phyloP scores from a whole-genome alignment of 2,797 vertebrate genomes.

The Lophius americanus region DNA sequence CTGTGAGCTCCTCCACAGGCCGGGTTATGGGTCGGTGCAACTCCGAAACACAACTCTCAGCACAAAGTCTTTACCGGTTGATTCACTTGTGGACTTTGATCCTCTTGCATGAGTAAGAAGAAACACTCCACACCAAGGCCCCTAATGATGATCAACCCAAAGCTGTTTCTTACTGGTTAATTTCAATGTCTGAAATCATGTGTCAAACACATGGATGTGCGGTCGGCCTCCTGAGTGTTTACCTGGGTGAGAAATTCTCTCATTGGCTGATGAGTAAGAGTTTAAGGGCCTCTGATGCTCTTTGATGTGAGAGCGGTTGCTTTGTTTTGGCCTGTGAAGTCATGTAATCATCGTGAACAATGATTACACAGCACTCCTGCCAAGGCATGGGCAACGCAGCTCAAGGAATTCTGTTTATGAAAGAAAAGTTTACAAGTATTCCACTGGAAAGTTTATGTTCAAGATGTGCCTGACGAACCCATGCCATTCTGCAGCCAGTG shows the following conservation, averaged over 20 bases:
- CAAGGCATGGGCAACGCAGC: slow-evolving; percentile 38
- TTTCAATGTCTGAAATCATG: slow-evolving; percentile 49
- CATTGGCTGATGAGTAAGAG: slow-evolving; percentile 59
- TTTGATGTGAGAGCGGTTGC: slow-evolving; percentile 61
- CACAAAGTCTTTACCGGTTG: slow-evolving; percentile 42
- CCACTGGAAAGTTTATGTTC: slow-evolving; percentile 59
- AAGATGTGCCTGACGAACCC: slow-evolving; percentile 59
- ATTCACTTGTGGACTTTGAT: slow-evolving; percentile 63
- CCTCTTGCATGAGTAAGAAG: not conserved
- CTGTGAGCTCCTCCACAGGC: slow-evolving; percentile 51
- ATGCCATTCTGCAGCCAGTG: slow-evolving; percentile 45
- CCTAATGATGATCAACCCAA: not conserved
- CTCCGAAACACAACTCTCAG: slow-evolving; percentile 33
- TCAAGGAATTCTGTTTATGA: slow-evolving; percentile 72
- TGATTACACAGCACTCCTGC: slow-evolving; percentile 49
- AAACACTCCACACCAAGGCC: not conserved
- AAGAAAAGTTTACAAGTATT: slow-evolving; percentile 68
- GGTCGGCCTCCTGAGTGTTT: slow-evolving; percentile 38
- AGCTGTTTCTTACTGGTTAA: not conserved
- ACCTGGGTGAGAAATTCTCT: slow-evolving; percentile 61
- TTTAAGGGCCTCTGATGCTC: slow-evolving; percentile 54
- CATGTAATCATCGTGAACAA: slow-evolving; percentile 59
- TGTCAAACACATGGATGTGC: slow-evolving; percentile 60
- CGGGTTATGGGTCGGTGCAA: slow-evolving; percentile 56
- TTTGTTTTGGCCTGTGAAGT: slow-evolving; percentile 70